Conservation (phyloP, 2,113 vertebrate species). For the Cettia cetti region DNA sequence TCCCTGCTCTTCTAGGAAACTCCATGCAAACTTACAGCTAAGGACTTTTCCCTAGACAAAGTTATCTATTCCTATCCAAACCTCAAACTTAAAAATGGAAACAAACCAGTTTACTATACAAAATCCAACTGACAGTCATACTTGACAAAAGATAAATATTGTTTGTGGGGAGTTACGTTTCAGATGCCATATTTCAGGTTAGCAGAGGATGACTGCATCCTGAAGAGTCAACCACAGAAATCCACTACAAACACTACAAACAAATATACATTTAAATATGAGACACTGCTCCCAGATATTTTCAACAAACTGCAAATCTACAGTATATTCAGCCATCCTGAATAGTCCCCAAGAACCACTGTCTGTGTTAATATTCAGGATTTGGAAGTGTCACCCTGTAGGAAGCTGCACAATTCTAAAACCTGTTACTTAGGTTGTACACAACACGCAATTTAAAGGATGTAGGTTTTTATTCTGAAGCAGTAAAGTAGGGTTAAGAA, state of each 20-base stretch:
- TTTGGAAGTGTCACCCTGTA: not conserved
- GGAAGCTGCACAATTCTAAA: not conserved
- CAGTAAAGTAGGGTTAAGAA: not conserved
- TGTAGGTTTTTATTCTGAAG: not conserved
- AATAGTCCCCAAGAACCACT: not conserved
- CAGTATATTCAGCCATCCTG: not conserved
- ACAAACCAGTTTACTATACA: not conserved
- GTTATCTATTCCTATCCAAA: not conserved
- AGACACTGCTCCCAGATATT: not conserved
- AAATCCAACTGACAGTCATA: not conserved
- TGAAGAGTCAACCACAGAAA: not conserved
- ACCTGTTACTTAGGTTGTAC: not conserved
- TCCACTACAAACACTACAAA: not conserved
- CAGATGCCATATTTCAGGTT: not conserved
- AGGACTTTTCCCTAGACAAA: not conserved
- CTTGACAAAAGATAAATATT: not conserved
- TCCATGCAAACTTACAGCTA: accelerated
- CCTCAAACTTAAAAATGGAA: not conserved
- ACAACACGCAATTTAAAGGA: not conserved
- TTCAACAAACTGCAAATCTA: not conserved
- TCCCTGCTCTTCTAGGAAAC: not conserved
- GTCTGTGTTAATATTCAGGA: not conserved
- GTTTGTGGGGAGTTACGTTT: not conserved
- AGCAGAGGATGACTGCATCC: not conserved
- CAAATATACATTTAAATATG: not conserved